Base-by-base conservation (phyloP, 2,113 vertebrate species). In the Henicopernis longicauda region DNA sequence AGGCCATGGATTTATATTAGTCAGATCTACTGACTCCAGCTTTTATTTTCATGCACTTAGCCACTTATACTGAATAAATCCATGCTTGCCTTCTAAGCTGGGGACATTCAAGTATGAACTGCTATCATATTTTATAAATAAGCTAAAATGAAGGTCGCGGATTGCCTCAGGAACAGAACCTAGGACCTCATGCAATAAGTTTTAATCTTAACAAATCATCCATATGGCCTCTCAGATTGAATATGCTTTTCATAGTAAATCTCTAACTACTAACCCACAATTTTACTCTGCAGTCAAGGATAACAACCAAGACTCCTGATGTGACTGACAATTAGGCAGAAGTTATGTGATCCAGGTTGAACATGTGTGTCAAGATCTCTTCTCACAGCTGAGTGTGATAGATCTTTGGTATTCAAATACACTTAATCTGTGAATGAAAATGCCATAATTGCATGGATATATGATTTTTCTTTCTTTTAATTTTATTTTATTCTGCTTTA, bases 1-100 rank as follows among this genome's bases (percentile, higher is more conserved):
- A 71, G 65, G 32, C 16, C 5, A 16, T 22, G 14, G 47, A 76
- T 89, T 84, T 89, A 72, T 76, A 67, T 52, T 78, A 77, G 32
- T 65, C 76, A 90, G 59, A 80, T 65, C 80, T 86, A 81, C 45
- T 69, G 95, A 69, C 77, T 80, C 22, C 2, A 17, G 18, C 34
- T 91, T 93, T 96, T 82, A 79, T 96, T 96, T 96, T 93, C 78
- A 85, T 90, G 78, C 70, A 87, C 90, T 97, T 91, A 52, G 44
- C 9, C 69, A 91, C 78, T 89, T 89, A 26, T 5, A 90, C 66
- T 50, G 71, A 93, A 96, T 96, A 96, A 97, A 96, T 96, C 69
- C 72, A 59, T 47, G 55, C 73, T 89, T 86, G 55, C 38, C 32
- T 84, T 89, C 59, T 59, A 67, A 79, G 22, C 45, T 1, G 9